Percentiles rank a stretch among this genome's conserved stretches.
Evolutionary conservation across 2,113 vertebrate genomes (phyloP).

Genomic region (Acanthisitta chloris): DNA sequence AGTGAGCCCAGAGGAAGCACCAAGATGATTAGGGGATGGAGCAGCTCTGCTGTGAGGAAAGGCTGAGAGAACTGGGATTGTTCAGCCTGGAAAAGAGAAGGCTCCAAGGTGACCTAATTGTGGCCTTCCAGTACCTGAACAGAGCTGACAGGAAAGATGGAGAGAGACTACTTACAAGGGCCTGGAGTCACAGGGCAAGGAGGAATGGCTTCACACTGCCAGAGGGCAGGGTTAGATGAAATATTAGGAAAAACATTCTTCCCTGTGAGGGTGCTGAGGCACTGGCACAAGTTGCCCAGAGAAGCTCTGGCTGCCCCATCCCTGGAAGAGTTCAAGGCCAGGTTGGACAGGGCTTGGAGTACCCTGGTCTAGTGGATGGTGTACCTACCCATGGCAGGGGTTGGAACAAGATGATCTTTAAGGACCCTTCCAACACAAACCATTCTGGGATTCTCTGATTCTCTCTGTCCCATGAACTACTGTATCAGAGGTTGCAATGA

Average conservation of each 20-base stretch:
- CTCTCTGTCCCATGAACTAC: background rate
- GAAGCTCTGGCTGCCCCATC: background rate
- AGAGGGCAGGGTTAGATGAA: background rate
- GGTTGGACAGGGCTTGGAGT: background rate
- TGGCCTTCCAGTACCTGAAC: background rate
- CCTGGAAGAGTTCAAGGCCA: background rate
- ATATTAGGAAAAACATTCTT: background rate
- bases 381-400: background rate
- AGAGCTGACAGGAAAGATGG: background rate
- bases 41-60: background rate
- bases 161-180: background rate
- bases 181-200: background rate
- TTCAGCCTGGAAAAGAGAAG: background rate
- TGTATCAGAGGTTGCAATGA: background rate
- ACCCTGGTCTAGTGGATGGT: background rate
- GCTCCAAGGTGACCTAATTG: background rate
- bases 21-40: background rate
- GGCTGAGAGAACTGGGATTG: background rate
- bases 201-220: background rate
- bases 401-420: background rate
- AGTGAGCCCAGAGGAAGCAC: accelerated
- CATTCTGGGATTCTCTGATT: background rate
- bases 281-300: background rate
- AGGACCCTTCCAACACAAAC: background rate
- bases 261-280: background rate